Evolutionary conservation across 2,113 vertebrate species (phyloP).

Genomic region (Geothlypis trichas): DNA sequence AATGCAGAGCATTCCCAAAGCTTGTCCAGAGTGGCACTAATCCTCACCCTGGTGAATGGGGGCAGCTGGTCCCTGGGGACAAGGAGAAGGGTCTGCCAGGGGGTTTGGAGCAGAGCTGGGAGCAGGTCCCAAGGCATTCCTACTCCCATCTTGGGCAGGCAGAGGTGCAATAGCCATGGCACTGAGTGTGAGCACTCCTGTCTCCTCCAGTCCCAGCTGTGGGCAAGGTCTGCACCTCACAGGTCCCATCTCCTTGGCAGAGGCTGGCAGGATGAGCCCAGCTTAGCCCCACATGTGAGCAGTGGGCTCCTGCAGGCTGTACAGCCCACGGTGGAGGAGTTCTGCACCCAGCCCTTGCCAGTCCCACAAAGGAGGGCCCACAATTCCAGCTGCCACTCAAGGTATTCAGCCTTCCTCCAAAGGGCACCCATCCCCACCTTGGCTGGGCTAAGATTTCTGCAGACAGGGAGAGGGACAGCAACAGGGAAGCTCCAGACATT

Average conservation of each 20-base stretch:
- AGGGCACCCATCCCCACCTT: accelerated
- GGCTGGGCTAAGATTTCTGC: not conserved
- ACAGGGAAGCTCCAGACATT: not conserved
- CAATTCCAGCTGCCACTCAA: not conserved
- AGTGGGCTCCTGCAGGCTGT: accelerated
- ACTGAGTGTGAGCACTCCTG: not conserved
- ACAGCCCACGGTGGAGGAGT: accelerated
- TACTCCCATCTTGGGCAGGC: not conserved
- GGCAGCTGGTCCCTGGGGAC: not conserved
- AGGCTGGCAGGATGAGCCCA: not conserved
- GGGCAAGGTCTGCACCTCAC: not conserved
- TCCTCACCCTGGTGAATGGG: accelerated
- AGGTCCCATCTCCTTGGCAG: not conserved
- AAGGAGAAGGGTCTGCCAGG: not conserved
- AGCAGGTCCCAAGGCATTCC: not conserved
- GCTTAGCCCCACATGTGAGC: not conserved
- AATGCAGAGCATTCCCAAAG: not conserved
- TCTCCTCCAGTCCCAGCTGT: not conserved
- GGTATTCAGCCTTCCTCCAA: not conserved
- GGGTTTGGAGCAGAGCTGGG: not conserved
- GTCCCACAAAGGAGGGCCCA: not conserved
- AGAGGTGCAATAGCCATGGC: not conserved
- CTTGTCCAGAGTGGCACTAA: not conserved
- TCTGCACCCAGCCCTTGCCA: not conserved
- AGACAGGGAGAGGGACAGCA: not conserved